These are phyloP conservation scores for Atrina japonica DNA, from an alignment of 2,888 invertebrate species.

Conservation along the genomic window DNA sequence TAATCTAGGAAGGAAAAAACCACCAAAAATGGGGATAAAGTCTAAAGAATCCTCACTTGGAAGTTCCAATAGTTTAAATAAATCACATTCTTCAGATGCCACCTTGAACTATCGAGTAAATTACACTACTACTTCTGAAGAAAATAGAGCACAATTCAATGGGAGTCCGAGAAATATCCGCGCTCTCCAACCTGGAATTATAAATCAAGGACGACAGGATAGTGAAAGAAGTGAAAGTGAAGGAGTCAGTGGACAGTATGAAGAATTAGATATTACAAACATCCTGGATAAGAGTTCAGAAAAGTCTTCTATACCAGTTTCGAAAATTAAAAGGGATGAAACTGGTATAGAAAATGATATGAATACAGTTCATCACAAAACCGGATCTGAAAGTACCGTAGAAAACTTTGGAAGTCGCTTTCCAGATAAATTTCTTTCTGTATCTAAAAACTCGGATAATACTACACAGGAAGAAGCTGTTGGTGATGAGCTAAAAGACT, in stretches of 20 bases:
- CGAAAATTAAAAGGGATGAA: no score
- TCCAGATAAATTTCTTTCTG: no score
- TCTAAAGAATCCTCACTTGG: slow-evolving; percentile 1
- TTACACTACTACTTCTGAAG: not conserved
- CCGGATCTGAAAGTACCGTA: no score
- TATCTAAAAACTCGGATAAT: no score
- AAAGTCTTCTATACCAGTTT: no score
- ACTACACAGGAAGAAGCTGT: no score
- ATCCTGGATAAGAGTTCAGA: slow-evolving; percentile 40
- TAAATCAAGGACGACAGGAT: slow-evolving; percentile 6
- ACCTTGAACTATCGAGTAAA: not conserved
- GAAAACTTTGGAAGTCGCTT: no score
- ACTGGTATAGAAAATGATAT: no score
- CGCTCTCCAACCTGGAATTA: not conserved
- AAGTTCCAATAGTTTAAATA: slow-evolving; percentile 7
- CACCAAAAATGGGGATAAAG: slow-evolving; percentile 15
- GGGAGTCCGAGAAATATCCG: not conserved
- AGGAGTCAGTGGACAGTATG: slow-evolving; percentile 50
- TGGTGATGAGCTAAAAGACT: no score
- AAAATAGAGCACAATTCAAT: not conserved
- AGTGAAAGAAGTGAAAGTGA: slow-evolving; percentile 55
- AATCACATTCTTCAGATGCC: slow-evolving; percentile 24
- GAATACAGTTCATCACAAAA: no score
- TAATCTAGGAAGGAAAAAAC: slow-evolving; percentile 18
- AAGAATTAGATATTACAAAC: slow-evolving; percentile 61